Evolutionary conservation across 2,113 vertebrate genomes (phyloP).

Genomic region (Odontophorus gujanensis): DNA sequence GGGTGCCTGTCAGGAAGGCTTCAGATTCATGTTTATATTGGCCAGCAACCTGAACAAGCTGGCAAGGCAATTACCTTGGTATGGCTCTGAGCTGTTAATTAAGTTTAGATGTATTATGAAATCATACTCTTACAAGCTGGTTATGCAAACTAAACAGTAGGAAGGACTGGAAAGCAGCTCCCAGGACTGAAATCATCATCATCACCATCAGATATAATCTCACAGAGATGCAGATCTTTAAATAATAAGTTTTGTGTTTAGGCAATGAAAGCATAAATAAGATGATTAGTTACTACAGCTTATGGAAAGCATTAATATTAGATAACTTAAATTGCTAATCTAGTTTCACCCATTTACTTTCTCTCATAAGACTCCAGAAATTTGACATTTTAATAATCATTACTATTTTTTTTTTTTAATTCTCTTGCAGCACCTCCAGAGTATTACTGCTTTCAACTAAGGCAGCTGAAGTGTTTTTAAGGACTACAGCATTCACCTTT

Average conservation of each 20-base stretch:
- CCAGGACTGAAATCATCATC: not conserved
- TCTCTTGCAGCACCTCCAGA: not conserved
- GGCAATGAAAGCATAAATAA: not conserved
- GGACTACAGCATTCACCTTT: not conserved
- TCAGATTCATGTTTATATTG: not conserved
- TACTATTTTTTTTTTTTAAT: not conserved
- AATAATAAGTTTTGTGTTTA: not conserved
- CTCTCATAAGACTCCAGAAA: not conserved
- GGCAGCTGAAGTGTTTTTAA: not conserved
- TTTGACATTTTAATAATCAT: not conserved
- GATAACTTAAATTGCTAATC: not conserved
- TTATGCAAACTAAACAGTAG: not conserved
- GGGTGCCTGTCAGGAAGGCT: not conserved
- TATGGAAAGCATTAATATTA: not conserved
- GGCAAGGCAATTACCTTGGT: not conserved
- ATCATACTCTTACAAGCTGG: not conserved
- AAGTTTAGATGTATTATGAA: not conserved
- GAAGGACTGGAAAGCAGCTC: not conserved
- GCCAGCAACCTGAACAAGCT: not conserved
- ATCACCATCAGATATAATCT: rapidly evolving
- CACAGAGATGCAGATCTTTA: not conserved
- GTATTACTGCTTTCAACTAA: not conserved
- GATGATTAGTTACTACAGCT: not conserved
- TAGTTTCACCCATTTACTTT: not conserved
- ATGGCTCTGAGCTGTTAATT: not conserved